Percentiles rank a stretch among this genome's conserved stretches.
Evolutionary conservation across 1,140 invertebrate genomes (phyloP).

Genomic region (Danaus melanippus): DNA sequence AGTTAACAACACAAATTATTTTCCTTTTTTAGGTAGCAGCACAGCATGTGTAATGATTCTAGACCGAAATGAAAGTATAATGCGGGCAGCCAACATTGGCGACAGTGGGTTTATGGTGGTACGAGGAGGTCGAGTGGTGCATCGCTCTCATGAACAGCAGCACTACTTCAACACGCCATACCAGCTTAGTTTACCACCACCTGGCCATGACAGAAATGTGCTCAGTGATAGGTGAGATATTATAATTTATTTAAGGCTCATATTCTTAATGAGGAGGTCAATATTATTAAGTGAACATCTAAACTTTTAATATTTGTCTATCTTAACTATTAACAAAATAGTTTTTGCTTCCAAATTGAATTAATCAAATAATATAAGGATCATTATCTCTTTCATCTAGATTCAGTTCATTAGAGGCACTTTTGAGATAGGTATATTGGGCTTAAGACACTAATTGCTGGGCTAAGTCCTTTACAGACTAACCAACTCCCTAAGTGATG

Average conservation of each 20-base stretch:
- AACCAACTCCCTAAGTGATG: no score
- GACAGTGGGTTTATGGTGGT: conserved; percentile 98
- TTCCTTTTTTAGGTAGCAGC: conserved; percentile 83
- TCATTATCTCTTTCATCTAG: no score
- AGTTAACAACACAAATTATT: no score
- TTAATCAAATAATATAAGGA: no score
- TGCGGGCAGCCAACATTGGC: conserved; percentile 98
- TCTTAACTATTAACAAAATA: no score
- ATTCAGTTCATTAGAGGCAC: no score
- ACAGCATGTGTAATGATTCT: conserved; percentile 97
- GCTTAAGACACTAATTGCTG: no score
- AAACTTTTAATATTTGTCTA: no score
- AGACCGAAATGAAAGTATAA: conserved; percentile 88
- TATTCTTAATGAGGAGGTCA: background rate
- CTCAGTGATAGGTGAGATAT: conserved; percentile 85
- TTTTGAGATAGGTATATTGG: no score
- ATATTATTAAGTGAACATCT: no score
- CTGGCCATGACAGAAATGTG: conserved; percentile 86
- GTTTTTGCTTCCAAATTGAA: no score
- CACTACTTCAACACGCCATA: conserved; percentile 99
- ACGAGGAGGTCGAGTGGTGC: conserved; percentile 87
- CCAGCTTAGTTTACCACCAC: conserved; percentile 94
- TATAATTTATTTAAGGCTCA: background rate
- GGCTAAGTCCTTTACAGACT: no score
- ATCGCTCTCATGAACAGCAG: conserved; percentile 95